These are phyloP conservation scores for Montipora efflorescens DNA, from an alignment of 64 coral and sea anemone genomes.

Conservation along the genomic window DNA sequence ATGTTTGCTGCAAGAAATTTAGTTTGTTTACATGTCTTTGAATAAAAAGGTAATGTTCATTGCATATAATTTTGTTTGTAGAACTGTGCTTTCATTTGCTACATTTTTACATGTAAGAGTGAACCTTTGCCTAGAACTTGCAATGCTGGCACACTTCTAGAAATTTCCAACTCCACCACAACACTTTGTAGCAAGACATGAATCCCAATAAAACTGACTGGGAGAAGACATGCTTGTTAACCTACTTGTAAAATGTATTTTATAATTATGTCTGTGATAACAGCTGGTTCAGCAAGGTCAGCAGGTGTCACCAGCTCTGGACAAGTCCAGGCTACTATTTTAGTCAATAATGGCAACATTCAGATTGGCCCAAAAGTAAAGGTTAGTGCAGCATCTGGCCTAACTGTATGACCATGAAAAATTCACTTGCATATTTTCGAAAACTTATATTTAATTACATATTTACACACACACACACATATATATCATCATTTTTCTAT, in stretches of 20 bases:
- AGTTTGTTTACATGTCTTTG: neutral
- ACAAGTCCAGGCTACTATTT: slow-evolving; percentile 1
- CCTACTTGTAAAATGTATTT: neutral
- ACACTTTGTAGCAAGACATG: neutral
- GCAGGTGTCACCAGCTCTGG: neutral
- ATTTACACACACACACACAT: neutral
- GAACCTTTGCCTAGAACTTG: neutral
- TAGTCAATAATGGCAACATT: neutral
- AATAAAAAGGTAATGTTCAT: neutral
- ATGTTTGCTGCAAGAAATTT: slow-evolving; percentile 4
- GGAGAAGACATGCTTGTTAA: neutral
- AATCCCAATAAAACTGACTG: neutral
- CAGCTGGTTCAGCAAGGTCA: slow-evolving; percentile 14
- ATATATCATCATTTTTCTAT: neutral
- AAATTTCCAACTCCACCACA: neutral
- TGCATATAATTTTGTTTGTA: neutral
- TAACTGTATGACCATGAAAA: neutral
- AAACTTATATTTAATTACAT: neutral
- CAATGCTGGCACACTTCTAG: neutral
- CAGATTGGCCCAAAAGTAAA: slow-evolving; percentile 22
- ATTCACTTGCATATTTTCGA: too few relatives aligned
- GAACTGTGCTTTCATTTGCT: neutral
- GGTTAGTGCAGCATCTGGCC: slow-evolving; percentile 9
- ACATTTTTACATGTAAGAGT: neutral
- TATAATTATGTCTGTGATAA: neutral